phyloP scores from a whole-genome alignment of 2,797 vertebrate genomes.

The Rhabdophis nuchalis region DNA sequence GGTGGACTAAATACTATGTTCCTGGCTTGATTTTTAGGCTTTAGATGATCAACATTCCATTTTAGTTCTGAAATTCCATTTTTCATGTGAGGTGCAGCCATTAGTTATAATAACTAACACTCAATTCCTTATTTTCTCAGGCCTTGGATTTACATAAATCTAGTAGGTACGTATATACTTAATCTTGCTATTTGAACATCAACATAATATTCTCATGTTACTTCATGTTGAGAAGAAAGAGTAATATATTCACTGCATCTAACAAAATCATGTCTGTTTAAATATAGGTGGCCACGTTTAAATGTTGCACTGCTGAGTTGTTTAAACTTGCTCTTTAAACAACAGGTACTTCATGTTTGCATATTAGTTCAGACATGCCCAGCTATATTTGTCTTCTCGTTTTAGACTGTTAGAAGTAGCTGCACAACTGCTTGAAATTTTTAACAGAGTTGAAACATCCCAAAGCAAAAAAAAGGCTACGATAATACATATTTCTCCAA shows the following conservation, averaged over 20 bases:
- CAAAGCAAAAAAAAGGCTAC: not conserved
- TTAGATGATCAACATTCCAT: not conserved
- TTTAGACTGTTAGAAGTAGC: not conserved
- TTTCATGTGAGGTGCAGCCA: not conserved
- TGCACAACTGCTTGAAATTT: slow-evolving; percentile 23
- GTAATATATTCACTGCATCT: not conserved
- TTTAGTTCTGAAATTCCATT: not conserved
- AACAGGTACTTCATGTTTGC: slow-evolving; percentile 31
- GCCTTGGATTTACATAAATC: slow-evolving; percentile 48
- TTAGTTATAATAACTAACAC: slow-evolving; percentile 39
- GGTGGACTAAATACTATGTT: not conserved
- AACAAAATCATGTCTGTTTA: not conserved
- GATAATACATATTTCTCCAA: not conserved
- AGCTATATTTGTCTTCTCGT: not conserved
- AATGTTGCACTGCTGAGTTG: slow-evolving; percentile 21
- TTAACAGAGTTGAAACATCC: not conserved
- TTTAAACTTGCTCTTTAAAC: slow-evolving; percentile 9
- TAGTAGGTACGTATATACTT: slow-evolving; percentile 49
- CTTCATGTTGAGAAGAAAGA: not conserved
- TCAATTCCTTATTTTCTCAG: slow-evolving; percentile 55
- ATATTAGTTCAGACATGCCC: not conserved
- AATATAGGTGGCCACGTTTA: not conserved
- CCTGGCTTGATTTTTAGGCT: not conserved
- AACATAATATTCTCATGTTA: not conserved
- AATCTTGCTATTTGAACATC: not conserved